Base-by-base conservation (phyloP, 2,888 invertebrate species). In the Agrochola circellaris region DNA sequence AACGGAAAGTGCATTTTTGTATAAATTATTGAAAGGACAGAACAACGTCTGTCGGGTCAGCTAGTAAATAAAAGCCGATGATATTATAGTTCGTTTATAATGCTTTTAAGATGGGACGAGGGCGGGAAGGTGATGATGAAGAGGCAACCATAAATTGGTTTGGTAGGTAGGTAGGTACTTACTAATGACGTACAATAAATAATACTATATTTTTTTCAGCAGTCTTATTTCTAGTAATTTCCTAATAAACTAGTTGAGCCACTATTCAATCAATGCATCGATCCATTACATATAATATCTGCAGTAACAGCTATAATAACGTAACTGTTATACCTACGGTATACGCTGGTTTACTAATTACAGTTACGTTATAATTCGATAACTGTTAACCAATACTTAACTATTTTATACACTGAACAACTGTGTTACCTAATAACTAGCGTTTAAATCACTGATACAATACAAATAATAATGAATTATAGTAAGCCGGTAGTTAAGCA, bases 291-390 rank as follows among this genome's bases (percentile, higher is more conserved):
- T 38, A 64, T 64, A 38, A 15, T 64, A 64, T 34, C 62, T 1
- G 62, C 23, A 23, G 23, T 13, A 62, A 34, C 61, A 34, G 61
- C 20, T 61, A 62, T 62, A 23, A 23, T 38, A n/a, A n/a, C 64
- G 64, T 42, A 64, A 42, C 17, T 38, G 7, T 17, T 38, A 62
- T 34, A 34, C 34, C 34, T 30, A 3, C 30, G 34, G 34, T 34
- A 30, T 64, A 64, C 38, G n/a, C 15, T n/a, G 26, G 17, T 64
- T 60, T 9, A 60, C 30, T 64, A n/a, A 8, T 42, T 64, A 15
- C 17, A 64, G 64, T 64, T 64, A 38, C 38, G 64, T 42, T 64
- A n/a, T 38, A 64, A 42, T 15, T 64, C 38, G 64, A 9, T 38
- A 38, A 64, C 15, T 17, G 38, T 64, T 64, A 64, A 42, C n/a